A percentile compares a stretch with the other conserved stretches of the same genome.
These are phyloP conservation scores for Harpegnathos saltator DNA, from an alignment of 1,140 invertebrate genomes.

Conservation along the genomic window DNA sequence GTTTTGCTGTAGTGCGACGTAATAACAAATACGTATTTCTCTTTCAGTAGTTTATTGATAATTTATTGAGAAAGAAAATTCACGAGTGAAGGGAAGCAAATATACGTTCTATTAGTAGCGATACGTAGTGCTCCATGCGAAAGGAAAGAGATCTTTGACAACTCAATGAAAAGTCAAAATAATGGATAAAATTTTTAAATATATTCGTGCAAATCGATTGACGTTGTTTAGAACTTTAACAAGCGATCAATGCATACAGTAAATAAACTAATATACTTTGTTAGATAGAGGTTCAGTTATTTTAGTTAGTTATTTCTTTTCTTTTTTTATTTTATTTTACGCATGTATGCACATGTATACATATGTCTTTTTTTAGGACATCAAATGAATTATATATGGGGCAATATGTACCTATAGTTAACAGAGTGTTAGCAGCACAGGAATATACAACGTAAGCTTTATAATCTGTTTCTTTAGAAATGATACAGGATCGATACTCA, in stretches of 20 bases:
- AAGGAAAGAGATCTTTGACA: constrained; percentile 16
- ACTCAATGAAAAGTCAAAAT: background rate
- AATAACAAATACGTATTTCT: too few species aligned
- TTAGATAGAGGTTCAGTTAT: too few species aligned
- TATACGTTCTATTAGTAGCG: too few species aligned
- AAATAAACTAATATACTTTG: background rate
- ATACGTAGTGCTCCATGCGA: background rate
- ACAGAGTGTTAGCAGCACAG: background rate
- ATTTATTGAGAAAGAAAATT: too few species aligned
- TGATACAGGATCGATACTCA: background rate
- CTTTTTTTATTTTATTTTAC: too few species aligned
- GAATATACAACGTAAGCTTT: constrained; percentile 36
- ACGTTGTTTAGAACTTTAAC: constrained; percentile 12
- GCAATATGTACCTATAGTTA: background rate
- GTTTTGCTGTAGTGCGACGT: too few species aligned
- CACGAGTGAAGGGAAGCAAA: too few species aligned
- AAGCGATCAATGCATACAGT: constrained; percentile 18
- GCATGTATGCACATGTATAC: background rate
- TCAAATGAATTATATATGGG: background rate
- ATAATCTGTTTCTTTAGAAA: background rate
- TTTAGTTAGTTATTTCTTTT: too few species aligned
- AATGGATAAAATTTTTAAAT: constrained; percentile 48
- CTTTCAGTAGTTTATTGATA: too few species aligned
- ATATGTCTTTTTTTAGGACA: constrained; percentile 16
- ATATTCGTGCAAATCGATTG: constrained; percentile 9